phyloP scores from a whole-genome alignment of 2,797 vertebrate species.

The Margarornis squamiger region DNA sequence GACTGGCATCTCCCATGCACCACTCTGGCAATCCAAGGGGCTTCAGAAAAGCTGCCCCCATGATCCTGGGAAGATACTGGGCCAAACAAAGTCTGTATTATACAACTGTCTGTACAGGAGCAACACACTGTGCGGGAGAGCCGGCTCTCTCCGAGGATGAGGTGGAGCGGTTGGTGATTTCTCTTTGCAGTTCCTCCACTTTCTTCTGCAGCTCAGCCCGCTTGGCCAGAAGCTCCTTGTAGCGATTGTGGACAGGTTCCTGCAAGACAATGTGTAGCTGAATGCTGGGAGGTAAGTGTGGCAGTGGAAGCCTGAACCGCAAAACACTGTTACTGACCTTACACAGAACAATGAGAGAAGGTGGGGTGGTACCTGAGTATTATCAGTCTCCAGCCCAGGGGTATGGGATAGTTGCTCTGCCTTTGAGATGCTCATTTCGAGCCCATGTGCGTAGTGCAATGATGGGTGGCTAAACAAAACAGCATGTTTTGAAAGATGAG shows the following conservation, averaged over 20 bases:
- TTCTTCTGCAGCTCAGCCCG: conserved; percentile 92
- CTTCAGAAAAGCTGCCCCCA: neutral
- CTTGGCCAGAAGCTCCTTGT: conserved; percentile 93
- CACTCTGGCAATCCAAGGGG: neutral
- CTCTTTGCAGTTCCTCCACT: conserved; percentile 92
- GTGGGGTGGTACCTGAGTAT: fast-evolving
- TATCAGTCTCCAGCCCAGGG: no score
- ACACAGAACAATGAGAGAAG: neutral
- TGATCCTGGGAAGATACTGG: neutral
- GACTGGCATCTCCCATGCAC: conserved; percentile 34
- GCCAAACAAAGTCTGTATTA: conserved; percentile 24
- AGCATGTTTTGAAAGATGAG: fast-evolving
- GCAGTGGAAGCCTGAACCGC: neutral
- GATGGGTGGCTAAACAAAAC: neutral
- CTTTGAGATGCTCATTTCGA: neutral
- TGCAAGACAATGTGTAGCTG: conserved; percentile 29
- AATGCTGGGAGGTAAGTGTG: fast-evolving
- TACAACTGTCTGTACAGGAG: conserved; percentile 92
- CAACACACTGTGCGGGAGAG: conserved; percentile 87
- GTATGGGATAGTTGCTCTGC: neutral
- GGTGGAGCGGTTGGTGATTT: conserved; percentile 87
- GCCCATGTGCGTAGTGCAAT: fast-evolving
- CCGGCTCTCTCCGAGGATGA: conserved; percentile 86
- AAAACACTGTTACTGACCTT: fast-evolving
- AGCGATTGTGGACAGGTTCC: conserved; percentile 92